These are phyloP conservation scores for Hartigia nigra DNA, from an alignment of 2,888 invertebrate species.

Conservation along the genomic window DNA sequence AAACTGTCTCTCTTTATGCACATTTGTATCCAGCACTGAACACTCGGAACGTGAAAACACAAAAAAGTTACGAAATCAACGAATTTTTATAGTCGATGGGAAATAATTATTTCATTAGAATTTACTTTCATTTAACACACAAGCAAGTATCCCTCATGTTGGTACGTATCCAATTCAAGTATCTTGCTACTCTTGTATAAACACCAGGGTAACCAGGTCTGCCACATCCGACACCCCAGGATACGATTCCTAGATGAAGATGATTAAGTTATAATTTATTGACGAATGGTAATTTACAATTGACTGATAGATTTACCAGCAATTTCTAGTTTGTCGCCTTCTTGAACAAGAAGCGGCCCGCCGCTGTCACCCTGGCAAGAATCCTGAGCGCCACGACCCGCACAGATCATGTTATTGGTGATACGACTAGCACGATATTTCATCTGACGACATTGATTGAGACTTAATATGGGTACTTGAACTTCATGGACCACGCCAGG, in stretches of 20 bases:
- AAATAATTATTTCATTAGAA: not conserved
- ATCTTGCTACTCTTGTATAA: conserved; percentile 77
- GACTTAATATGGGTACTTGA: conserved; percentile 83
- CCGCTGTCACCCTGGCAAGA: conserved; percentile 93
- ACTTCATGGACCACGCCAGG: conserved; percentile 86
- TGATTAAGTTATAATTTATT: not conserved
- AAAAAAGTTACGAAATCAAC: not conserved
- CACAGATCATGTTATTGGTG: conserved; percentile 87
- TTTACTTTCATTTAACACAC: conserved; percentile 67
- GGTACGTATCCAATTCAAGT: conserved; percentile 79
- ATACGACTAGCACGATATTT: conserved; percentile 87
- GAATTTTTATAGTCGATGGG: not conserved
- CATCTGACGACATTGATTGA: conserved; percentile 82
- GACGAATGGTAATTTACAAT: not conserved
- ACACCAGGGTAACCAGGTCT: conserved; percentile 81
- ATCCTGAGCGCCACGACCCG: conserved; percentile 83
- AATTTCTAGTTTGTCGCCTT: conserved; percentile 82
- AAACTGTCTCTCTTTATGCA: not conserved
- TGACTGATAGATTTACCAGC: conserved; percentile 72
- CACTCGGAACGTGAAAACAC: not conserved
- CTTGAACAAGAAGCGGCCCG: conserved; percentile 81
- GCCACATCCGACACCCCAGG: conserved; percentile 87
- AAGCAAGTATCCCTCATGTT: conserved; percentile 82
- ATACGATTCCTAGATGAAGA: conserved; percentile 77
- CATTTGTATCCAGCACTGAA: not conserved